Evolutionary conservation across 2,113 vertebrate species (phyloP).

Genomic region (Pygoscelis adeliae): DNA sequence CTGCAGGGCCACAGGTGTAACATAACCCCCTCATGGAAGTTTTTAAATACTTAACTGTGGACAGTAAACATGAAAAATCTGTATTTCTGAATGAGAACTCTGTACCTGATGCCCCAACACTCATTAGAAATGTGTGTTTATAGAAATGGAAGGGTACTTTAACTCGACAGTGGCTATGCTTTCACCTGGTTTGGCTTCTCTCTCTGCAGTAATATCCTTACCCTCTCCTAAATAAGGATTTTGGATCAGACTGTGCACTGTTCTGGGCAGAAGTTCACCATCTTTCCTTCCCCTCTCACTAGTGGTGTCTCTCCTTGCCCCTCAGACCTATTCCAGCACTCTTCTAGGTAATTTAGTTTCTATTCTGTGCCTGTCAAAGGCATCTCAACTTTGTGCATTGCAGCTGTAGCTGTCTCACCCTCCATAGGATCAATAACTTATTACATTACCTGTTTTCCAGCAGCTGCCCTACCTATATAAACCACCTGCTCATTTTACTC

Average conservation of each 20-base stretch:
- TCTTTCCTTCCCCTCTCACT: neutral
- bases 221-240: neutral
- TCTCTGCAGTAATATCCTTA: neutral
- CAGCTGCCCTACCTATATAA: neutral
- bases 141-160: neutral
- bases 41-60: neutral
- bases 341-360: neutral
- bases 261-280: neutral
- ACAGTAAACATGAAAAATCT: neutral
- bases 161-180: fast-evolving
- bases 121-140: neutral
- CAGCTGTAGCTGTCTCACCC: neutral
- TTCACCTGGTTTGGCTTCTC: neutral
- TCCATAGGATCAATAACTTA: neutral
- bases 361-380: neutral
- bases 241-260: neutral
- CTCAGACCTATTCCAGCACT: neutral
- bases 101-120: fast-evolving
- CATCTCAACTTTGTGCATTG: neutral
- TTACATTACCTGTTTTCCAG: neutral
- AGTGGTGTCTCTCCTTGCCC: neutral
- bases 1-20: neutral
- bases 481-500: neutral
- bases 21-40: neutral
- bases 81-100: neutral